Conservation (phyloP, 2,797 vertebrate genomes). For the Malurus splendens region DNA sequence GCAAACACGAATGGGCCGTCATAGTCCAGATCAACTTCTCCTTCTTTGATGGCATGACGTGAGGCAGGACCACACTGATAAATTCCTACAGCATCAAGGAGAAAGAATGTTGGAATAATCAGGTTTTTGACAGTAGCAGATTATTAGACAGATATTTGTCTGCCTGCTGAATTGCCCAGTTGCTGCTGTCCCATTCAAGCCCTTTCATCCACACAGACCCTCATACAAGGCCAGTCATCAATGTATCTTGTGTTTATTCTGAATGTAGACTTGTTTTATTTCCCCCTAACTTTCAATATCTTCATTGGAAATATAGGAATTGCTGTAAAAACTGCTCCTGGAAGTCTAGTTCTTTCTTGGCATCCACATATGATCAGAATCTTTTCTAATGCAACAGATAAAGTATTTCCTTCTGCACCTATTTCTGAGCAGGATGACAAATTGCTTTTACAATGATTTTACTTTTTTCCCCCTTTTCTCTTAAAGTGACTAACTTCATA, state of each 20-base stretch:
- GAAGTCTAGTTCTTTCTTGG: not conserved
- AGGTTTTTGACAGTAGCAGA: not conserved
- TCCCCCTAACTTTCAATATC: not conserved
- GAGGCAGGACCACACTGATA: slow-evolving; percentile 76
- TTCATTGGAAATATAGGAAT: not conserved
- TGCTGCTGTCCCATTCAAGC: not conserved
- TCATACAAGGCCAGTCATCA: not conserved
- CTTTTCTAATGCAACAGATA: not conserved
- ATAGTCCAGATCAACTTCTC: slow-evolving; percentile 64
- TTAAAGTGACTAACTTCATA: not conserved
- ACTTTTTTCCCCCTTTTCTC: not conserved
- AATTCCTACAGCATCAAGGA: slow-evolving; percentile 57
- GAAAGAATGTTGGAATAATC: not conserved
- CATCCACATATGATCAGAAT: not conserved
- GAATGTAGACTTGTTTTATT: not conserved
- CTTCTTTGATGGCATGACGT: slow-evolving; percentile 63
- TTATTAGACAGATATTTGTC: not conserved
- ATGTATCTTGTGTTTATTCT: not conserved
- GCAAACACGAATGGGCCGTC: slow-evolving; percentile 70
- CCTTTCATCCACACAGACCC: not conserved
- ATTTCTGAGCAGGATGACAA: not conserved
- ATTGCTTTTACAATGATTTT: not conserved
- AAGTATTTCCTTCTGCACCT: not conserved
- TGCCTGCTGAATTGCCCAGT: not conserved
- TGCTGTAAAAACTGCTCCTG: not conserved